These are phyloP conservation scores for Agapornis roseicollis DNA, from an alignment of 2,113 vertebrate genomes.

Conservation along the genomic window DNA sequence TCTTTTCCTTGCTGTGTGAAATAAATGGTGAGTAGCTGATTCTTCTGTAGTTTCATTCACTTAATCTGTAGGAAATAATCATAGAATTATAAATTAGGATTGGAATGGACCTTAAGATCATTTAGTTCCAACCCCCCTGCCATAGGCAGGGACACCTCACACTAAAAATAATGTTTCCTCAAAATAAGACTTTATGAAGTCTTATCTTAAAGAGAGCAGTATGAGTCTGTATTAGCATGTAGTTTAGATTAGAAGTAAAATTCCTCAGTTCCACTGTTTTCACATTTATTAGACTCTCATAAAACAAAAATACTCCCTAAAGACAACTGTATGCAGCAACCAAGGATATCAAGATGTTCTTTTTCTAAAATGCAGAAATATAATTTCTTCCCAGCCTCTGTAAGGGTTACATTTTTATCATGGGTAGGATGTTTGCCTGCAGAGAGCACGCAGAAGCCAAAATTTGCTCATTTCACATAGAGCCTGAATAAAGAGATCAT, in stretches of 20 bases:
- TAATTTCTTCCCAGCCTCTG: background rate
- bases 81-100: no score
- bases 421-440: no score
- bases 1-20: background rate
- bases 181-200: background rate
- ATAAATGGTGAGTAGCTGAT: background rate
- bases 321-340: background rate
- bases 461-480: background rate
- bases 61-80: background rate
- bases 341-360: background rate
- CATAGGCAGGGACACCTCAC: no score
- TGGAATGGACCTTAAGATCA: no score
- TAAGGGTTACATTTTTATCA: background rate
- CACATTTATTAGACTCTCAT: background rate
- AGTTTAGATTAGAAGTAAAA: background rate
- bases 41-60: background rate
- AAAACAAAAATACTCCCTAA: background rate
- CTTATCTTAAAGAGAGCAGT: background rate
- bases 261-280: background rate
- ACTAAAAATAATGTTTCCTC: background rate
- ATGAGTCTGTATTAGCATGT: background rate
- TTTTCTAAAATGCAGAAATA: background rate
- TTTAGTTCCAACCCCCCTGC: no score
- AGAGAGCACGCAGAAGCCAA: background rate
- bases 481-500: background rate